Conservation (phyloP, 2,113 vertebrate genomes). For the Serranochromis macrocephalus region DNA sequence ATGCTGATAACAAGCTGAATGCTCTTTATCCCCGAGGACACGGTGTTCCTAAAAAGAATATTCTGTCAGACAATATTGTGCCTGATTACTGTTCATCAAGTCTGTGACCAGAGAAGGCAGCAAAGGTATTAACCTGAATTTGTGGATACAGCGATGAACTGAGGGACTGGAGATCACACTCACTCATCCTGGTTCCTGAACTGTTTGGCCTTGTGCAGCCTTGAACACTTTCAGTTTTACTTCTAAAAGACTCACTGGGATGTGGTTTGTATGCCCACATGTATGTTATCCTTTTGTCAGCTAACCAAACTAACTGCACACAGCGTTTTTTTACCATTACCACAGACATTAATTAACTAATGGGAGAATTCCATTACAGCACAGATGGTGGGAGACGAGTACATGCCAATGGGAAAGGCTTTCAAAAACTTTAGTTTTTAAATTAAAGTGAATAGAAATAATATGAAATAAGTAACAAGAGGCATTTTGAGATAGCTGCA, state of each 20-base stretch:
- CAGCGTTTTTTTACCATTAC: rapidly evolving
- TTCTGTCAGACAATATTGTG: not conserved
- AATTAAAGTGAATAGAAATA: not conserved
- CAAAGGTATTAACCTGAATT: not conserved
- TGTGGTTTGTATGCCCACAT: not conserved
- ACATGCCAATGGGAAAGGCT: not conserved
- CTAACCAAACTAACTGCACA: not conserved
- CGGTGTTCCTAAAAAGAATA: not conserved
- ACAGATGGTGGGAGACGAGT: rapidly evolving
- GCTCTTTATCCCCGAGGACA: not conserved
- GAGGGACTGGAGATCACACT: not conserved
- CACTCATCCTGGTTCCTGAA: not conserved
- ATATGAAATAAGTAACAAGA: not conserved
- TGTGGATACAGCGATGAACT: not conserved
- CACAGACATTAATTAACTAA: not conserved
- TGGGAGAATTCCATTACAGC: not conserved
- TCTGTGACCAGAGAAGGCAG: not conserved
- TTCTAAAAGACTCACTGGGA: not conserved
- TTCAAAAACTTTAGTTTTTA: not conserved
- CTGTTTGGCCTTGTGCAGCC: rapidly evolving
- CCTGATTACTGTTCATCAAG: not conserved
- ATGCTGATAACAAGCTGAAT: too few species aligned
- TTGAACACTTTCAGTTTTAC: not conserved
- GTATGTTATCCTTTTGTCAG: not conserved
- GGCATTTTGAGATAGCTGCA: not conserved